Base-by-base conservation (phyloP, 2,888 invertebrate species). In the Habroteleia sp. region DNA sequence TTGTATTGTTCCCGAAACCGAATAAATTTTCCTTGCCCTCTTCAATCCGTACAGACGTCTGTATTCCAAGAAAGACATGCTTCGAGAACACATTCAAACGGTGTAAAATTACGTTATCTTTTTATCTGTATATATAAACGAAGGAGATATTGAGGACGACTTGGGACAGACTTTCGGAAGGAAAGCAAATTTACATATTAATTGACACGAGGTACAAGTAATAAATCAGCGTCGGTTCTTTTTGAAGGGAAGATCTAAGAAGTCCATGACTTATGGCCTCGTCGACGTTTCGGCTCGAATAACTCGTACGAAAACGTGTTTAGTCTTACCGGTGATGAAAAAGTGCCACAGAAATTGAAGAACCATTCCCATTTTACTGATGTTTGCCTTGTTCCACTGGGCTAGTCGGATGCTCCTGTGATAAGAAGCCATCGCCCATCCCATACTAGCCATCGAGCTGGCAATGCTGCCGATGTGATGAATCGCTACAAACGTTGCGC, bases 381-480 rank as follows among this genome's bases (percentile, higher is more conserved):
- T 93, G 85, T 96, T 95, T 75, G 91, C 90, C 85, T 96, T 95
- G 83, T 95, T 93, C 56, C 92, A 91, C 83, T 95, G 93, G 5
- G 94, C 93, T 83, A 94, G 93, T 50, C 97, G 91, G 54, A 96
- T 91, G 10, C 94, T 93, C 75, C 96, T 92, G 88, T 96, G 94
- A 88, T 97, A 97, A 4, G 95, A 93, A 0, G 95, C 94, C 89
- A 97, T 91, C 50, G 96, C 94, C 97, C 97, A 97, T 0, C 96
- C 94, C 92, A 97, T 93, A 75, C 96, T 95, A n/a, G 94, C 89
- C 74, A 97, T 91, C 0, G 96, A 96, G 20, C 94, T 94, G 1
- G 91, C 90, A 63, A 96, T 94, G 0, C 96, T 95, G 14, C 93
- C 89, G 33, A 92, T 87, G 88, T 95, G 96, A 83, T 92, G 91